Base-by-base conservation (phyloP, 2,797 vertebrate species). In the Chiroxiphia lanceolata region DNA sequence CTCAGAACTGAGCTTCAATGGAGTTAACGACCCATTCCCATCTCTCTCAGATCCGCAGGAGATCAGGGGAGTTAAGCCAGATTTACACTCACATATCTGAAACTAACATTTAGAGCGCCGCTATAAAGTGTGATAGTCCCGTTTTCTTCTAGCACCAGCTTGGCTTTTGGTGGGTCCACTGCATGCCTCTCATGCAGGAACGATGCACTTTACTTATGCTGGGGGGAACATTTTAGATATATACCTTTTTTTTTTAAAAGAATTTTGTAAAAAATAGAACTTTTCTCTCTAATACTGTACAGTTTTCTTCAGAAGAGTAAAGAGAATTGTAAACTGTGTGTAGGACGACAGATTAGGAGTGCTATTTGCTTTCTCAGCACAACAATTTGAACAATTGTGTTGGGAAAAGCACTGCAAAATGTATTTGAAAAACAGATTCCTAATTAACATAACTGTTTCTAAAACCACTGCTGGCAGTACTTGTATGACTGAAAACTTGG, bases 231-330 rank as follows among this genome's bases (percentile, higher is more conserved):
- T 33, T 94, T 94, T 95, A 91, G 95, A 96, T 92, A 96, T 96
- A 96, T 92, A 94, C 56, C 64, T 79, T 83, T 31, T 42, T 65
- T 65, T 65, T 89, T 31, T 0, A 92, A 96, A 96, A 91, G 93
- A 91, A 82, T 93, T 94, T 96, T 0, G 82, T 94, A 95, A 96
- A 96, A 92, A 96, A 96, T 95, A 94, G 94, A 94, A 88, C 33
- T 89, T 96, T 95, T 95, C 87, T 97, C 93, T 97, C 94, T 96
- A 96, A 96, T 95, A 96, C 94, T 95, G 83, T 95, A 96, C 93
- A 95, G 78, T 77, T 92, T 96, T 96, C 67, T 94, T 84, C 94
- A 94, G 89, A 95, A 94, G 94, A 97, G 96, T 92, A 91, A 94
- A 95, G 89, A 96, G 91, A 94, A 95, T 87, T 90, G 89, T 96